Percentiles rank a stretch among this genome's conserved stretches.
These are phyloP conservation scores for Eupithecia subumbrata DNA, from an alignment of 2,888 invertebrate genomes.

Conservation along the genomic window DNA sequence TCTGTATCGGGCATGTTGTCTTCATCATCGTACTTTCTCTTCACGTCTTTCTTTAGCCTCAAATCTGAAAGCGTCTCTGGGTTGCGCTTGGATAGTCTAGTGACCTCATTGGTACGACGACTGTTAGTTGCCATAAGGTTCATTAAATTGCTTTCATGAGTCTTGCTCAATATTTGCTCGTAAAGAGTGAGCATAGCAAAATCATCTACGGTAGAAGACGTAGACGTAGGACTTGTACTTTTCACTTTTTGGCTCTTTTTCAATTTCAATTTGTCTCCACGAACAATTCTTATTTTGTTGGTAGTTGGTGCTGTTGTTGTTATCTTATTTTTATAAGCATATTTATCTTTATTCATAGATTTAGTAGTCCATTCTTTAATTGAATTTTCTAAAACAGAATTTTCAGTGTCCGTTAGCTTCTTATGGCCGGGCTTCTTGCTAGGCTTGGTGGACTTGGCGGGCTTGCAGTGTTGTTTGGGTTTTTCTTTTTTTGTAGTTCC, in stretches of 20 bases:
- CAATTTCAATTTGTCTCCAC: neutral
- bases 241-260: neutral
- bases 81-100: conserved; percentile 48
- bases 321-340: neutral
- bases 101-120: conserved; percentile 28
- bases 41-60: conserved; percentile 33
- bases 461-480: neutral
- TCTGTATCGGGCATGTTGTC: conserved; percentile 48
- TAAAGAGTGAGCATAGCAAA: conserved; percentile 58
- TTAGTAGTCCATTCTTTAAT: neutral
- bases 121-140: conserved; percentile 50
- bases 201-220: conserved; percentile 55
- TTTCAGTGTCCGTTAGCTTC: neutral
- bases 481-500: conserved; percentile 3
- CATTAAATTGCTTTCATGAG: conserved; percentile 55
- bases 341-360: neutral
- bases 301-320: neutral
- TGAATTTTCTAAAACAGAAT: neutral
- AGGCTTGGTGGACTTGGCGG: neutral
- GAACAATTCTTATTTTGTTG: neutral
- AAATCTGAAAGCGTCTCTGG: conserved; percentile 47
- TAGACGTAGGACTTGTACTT: neutral
- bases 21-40: conserved; percentile 50
- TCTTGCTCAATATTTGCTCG: conserved; percentile 61
- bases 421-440: neutral